Evolutionary conservation across 2,113 vertebrate genomes (phyloP).

Genomic region (Agapornis roseicollis): DNA sequence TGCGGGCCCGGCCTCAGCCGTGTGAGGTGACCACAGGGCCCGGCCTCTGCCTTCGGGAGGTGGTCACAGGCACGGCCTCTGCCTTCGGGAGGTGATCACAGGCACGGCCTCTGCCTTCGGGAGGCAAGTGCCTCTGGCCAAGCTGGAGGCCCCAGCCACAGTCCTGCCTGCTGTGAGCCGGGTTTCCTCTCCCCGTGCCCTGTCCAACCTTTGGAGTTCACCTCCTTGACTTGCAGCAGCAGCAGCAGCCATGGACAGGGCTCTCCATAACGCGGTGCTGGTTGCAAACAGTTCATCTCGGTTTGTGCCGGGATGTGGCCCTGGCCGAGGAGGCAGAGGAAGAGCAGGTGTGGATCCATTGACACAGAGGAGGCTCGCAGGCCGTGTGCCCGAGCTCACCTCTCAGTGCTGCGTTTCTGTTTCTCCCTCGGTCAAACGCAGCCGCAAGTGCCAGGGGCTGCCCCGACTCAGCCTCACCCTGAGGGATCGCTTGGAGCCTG

Average conservation of each 20-base stretch:
- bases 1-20: neutral
- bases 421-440: fast-evolving
- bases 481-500: neutral
- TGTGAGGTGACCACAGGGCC: fast-evolving
- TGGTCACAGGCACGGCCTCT: fast-evolving
- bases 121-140: fast-evolving
- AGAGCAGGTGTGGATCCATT: neutral
- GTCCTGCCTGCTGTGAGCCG: neutral
- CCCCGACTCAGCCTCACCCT: neutral
- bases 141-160: neutral
- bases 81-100: fast-evolving
- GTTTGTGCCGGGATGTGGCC: neutral
- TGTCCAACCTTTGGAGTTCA: fast-evolving
- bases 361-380: fast-evolving
- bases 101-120: fast-evolving
- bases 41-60: neutral
- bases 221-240: neutral
- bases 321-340: neutral
- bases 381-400: fast-evolving
- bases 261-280: neutral
- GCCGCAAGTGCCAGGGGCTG: fast-evolving
- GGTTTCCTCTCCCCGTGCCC: neutral
- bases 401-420: fast-evolving
- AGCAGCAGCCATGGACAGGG: fast-evolving
- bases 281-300: fast-evolving